Conservation (phyloP, 1,140 invertebrate species). For the Chrysomallon squamiferum region DNA sequence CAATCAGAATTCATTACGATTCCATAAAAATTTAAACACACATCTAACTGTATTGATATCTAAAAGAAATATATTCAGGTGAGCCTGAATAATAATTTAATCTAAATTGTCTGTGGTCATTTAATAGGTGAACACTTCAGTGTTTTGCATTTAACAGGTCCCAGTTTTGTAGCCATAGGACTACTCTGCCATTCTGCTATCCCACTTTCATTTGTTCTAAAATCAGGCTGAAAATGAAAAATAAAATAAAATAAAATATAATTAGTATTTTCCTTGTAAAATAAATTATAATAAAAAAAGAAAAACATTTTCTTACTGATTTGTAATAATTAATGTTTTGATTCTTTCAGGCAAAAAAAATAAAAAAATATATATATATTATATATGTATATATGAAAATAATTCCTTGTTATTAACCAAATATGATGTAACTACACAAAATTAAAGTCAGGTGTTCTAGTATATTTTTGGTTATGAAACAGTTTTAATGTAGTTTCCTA, state of each 20-base stretch:
- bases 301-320: background rate
- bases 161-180: conserved; percentile 74
- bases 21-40: no score
- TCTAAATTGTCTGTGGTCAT: conserved; percentile 61
- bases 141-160: conserved; percentile 73
- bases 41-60: no score
- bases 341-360: no score
- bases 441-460: no score
- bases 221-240: conserved; percentile 70
- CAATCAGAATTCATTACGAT: no score
- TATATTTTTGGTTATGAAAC: no score
- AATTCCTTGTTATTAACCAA: background rate
- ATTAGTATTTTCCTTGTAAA: background rate
- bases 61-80: no score
- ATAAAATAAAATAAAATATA: conserved; percentile 10
- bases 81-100: no score
- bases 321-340: background rate
- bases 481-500: no score
- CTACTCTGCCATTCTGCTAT: conserved; percentile 85
- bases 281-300: background rate
- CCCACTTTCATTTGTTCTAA: conserved; percentile 78
- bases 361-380: no score
- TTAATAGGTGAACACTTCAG: conserved; percentile 80
- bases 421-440: no score
- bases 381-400: background rate